Evolutionary conservation across 2,113 vertebrate genomes (phyloP), one percentile per base, ranked within the genome.

Genomic region (Podiceps cristatus): DNA sequence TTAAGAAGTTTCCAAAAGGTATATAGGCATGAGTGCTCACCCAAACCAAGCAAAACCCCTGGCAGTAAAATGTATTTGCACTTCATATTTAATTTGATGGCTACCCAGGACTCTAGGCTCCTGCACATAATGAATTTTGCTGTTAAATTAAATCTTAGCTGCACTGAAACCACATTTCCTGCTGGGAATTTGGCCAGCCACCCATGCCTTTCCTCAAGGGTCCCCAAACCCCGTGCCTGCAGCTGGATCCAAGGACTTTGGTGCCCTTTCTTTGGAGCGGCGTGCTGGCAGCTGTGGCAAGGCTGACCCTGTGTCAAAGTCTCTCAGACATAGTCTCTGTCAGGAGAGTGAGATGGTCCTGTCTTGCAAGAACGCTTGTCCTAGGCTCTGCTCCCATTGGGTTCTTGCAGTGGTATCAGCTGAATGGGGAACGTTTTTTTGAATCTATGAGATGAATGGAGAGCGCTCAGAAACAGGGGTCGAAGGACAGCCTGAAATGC

Each of bases 371-470:
- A 42, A 42, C 0, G 0, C 40, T 55, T 62, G n/a, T 63, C n/a
- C 17, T 27, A 15, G 29, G 14, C 64, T 50, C 49, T 50, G 35
- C 5, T 69, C 14, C 55, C 35, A 2, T 28, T 0, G 1, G 3
- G 11, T 24, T 80, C 74, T 42, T 60, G 40, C 29, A 10, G 22
- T 16, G 49, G 5, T 25, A 20, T 19, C 66, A 52, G 27, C 44
- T 7, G 22, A 58, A 49, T 40, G 27, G 33, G 20, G 52, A n/a
- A 10, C 3, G 4, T n/a, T 59, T 28, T 27, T 58, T 42, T 77
- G 49, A 22, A 72, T 44, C 50, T 64, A 5, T 37, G 50, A 44
- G 52, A 12, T 66, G 52, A 59, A 33, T 9, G 33, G 52, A n/a
- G 23, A n/a, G 23, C n/a, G 9, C 35, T 50, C 29, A 66, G 66